Percentiles rank a stretch among this genome's conserved stretches.
phyloP scores from a whole-genome alignment of 2,113 vertebrate species.

The Sigmodon hispidus region DNA sequence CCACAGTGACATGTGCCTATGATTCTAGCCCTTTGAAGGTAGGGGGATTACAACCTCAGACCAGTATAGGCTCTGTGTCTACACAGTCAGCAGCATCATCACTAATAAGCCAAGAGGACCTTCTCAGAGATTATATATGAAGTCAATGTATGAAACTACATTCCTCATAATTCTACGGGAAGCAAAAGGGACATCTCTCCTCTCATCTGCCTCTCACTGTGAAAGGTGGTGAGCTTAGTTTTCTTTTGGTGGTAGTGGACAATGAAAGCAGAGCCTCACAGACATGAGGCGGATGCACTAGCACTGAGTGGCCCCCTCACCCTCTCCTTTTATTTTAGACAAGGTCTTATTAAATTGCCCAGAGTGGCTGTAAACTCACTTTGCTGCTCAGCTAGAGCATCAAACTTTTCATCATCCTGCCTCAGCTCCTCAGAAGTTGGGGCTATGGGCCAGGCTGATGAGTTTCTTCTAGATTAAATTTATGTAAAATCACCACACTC shows the following conservation, averaged over 20 bases:
- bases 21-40: not conserved
- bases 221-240: not conserved
- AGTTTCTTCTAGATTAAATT: not conserved
- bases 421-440: not conserved
- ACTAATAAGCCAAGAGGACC: not conserved
- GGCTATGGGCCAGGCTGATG: not conserved
- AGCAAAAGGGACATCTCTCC: not conserved
- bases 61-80: not conserved
- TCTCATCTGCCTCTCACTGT: not conserved
- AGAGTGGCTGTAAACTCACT: not conserved
- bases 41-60: not conserved
- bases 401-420: not conserved
- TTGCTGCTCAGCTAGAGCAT: not conserved
- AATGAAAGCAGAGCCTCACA: not conserved
- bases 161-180: not conserved
- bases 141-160: not conserved
- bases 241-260: not conserved
- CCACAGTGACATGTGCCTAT: not conserved
- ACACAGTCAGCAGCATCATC: not conserved
- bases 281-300: not conserved
- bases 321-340: not conserved
- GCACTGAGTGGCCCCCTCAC: no score
- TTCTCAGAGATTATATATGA: not conserved
- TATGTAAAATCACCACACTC: slow-evolving; percentile 32
- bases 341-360: not conserved